A percentile compares a stretch with the other conserved stretches of the same genome.
phyloP scores from a whole-genome alignment of 1,140 invertebrate species.

The Penaeus vannamei region DNA sequence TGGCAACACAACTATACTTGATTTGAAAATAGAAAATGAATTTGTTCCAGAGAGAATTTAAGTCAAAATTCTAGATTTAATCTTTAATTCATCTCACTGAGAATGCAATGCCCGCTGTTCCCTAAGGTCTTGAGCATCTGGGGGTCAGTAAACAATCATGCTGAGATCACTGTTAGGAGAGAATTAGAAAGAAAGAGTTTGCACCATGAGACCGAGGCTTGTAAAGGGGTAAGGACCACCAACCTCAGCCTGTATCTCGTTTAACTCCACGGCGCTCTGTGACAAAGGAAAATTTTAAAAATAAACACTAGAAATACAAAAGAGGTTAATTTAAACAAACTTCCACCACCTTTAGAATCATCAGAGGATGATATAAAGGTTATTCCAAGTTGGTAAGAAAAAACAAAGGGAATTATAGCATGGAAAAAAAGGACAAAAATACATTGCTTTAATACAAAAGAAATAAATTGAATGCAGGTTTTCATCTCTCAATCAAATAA shows the following conservation, averaged over 20 bases:
- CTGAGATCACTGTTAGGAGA: constrained; percentile 12
- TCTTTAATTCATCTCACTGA: too few species aligned
- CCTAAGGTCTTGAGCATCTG: background rate
- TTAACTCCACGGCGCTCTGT: constrained; percentile 63
- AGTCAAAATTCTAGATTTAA: too few species aligned
- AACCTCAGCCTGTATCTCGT: constrained; percentile 65
- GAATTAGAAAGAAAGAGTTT: background rate
- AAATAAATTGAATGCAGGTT: background rate
- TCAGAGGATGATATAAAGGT: constrained; percentile 25
- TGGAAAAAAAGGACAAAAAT: constrained; percentile 54
- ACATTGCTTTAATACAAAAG: background rate
- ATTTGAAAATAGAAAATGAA: too few species aligned
- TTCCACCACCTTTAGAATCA: background rate
- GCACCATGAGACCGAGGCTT: constrained; percentile 13
- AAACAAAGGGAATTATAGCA: constrained; percentile 41
- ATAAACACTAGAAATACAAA: constrained; percentile 35
- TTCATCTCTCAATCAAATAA: background rate
- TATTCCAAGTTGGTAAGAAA: constrained; percentile 20
- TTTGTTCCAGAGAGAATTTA: too few species aligned
- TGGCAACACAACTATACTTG: too few species aligned
- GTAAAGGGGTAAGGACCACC: constrained; percentile 28
- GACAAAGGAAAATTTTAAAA: constrained; percentile 46
- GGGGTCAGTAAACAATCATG: constrained; percentile 14
- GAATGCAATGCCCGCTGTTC: too few species aligned
- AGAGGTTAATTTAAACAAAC: constrained; percentile 4